Evolutionary conservation across 1,140 invertebrate genomes (phyloP), one percentile per base, ranked within the genome.

Genomic region (Muscidifurax raptorellus): DNA sequence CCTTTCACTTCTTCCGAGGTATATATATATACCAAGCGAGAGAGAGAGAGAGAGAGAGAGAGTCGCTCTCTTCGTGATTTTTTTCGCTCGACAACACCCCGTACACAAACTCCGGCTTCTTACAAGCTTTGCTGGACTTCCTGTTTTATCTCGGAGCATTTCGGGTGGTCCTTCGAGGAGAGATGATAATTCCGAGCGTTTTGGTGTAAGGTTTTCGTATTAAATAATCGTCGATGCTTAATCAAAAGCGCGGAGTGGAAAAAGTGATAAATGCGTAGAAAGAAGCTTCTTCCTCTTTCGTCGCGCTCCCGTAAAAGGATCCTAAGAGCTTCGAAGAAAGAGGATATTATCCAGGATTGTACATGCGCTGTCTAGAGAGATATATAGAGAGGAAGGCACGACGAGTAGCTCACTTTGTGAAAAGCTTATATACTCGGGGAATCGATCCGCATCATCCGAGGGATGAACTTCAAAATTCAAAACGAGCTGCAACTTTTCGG

Each of bases 271-370:
- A 64, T n/a, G 59, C 10, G 25, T 27, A 10, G 64, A 66, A n/a
- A 7, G 64, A 27, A 10, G 22, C 22, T 25, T 67, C 64, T 10
- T 67, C 64, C 82, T 83, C 79, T 66, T 80, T 80, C 84, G 86
- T 86, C 77, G 83, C 77, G 87, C 88, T 89, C 90, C 89, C 88
- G 91, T 90, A 91, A 91, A 91, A 91, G 88, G 89, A 91, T 91
- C 87, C 87, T 90, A 90, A 92, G 88, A 90, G 90, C 85, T 89
- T 90, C 88, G 86, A 86, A 86, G 89, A 91, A 92, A 90, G 89
- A 89, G 89, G 88, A 90, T 87, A 87, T 90, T 87, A 88, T 89
- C 88, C 89, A 89, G 86, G 86, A 89, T 90, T 89, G 27, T 67
- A 84, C 85, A 85, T 80, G 84, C 86, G 85, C 74, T 18, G 69